Percentiles rank a stretch among this genome's conserved stretches.
These are phyloP conservation scores for Platypus cylindrus DNA, from an alignment of 2,888 invertebrate species.

Conservation along the genomic window DNA sequence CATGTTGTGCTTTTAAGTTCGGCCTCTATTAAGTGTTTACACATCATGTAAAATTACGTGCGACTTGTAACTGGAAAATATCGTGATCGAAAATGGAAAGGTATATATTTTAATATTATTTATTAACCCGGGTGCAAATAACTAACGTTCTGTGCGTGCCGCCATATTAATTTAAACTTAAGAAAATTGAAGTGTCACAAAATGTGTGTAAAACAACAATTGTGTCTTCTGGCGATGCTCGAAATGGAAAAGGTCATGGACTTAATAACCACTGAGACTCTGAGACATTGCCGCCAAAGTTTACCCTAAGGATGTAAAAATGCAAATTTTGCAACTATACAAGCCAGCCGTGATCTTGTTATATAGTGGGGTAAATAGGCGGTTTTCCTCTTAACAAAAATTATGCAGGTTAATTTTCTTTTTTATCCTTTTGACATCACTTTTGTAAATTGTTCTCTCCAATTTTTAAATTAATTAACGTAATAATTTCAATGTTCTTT, in stretches of 20 bases:
- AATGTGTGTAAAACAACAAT: slow-evolving; percentile 24
- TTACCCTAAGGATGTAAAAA: slow-evolving; percentile 25
- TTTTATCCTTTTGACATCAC: too few relatives aligned
- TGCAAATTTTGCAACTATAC: slow-evolving; percentile 26
- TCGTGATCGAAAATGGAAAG: slow-evolving; percentile 10
- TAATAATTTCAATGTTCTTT: too few relatives aligned
- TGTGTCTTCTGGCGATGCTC: slow-evolving; percentile 24
- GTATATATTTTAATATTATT: slow-evolving; percentile 12
- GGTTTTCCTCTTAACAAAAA: slow-evolving; percentile 9
- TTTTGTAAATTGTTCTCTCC: too few relatives aligned
- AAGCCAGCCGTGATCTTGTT: slow-evolving; percentile 17
- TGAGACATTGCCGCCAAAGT: slow-evolving; percentile 23
- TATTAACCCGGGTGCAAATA: slow-evolving; percentile 8
- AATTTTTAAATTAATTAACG: too few relatives aligned
- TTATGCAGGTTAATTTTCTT: slow-evolving; percentile 10
- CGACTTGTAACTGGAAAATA: slow-evolving; percentile 11
- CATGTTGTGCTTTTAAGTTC: slow-evolving; percentile 9
- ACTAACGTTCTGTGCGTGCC: slow-evolving; percentile 14
- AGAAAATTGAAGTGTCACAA: slow-evolving; percentile 26
- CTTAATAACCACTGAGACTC: slow-evolving; percentile 17
- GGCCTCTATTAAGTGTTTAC: slow-evolving; percentile 13
- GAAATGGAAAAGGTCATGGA: slow-evolving; percentile 22
- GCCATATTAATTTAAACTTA: slow-evolving; percentile 18
- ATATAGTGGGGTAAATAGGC: slow-evolving; percentile 9
- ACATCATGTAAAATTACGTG: slow-evolving; percentile 13